Evolutionary conservation across 2,888 invertebrate species (phyloP), one percentile per base, ranked within the genome.

Genomic region (Lasioglossum pauxillum): DNA sequence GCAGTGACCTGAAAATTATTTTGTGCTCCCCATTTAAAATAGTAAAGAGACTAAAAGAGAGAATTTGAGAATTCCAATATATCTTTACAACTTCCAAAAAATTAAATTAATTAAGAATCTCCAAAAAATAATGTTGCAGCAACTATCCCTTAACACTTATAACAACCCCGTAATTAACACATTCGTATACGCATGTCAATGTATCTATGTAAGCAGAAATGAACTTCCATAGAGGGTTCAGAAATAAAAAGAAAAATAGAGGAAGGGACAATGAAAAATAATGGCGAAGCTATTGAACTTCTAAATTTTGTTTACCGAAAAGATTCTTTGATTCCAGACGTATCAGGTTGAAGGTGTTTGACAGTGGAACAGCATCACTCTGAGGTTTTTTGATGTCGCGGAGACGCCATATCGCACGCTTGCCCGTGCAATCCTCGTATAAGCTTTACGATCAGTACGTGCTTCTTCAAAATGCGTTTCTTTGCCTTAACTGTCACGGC

Each of bases 401-500:
- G 53, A 27, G 57, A 27, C n/a, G 73, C 41, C 69, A 73, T 79
- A 69, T 81, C 79, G 74, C 27, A 57, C 35, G 71, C 73, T 79
- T 53, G 71, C 31, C n/a, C 64, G 71, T 69, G 73, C 82, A 72
- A 82, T 86, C 38, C 81, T 86, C 83, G 83, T 86, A 90, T 82
- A 84, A 86, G 79, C 82, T 84, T 90, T 90, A 90, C 88, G 81
- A 86, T 84, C 75, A 23, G 81, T 81, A 86, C 88, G 81, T 83
- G 90, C 75, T 80, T 80, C 82, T 78, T 77, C 80, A 53, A 84
- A 83, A 88, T 85, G 75, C 75, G 79, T 82, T 87, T 71, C 71
- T 75, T 77, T 60, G 23, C 60, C 75, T 82, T 88, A 90, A 74
- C 41, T 73, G 82, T 77, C 80, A 67, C 71, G 41, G 35, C 12